Conservation (phyloP, 2,888 invertebrate genomes). For the Microdon myrmicae region DNA sequence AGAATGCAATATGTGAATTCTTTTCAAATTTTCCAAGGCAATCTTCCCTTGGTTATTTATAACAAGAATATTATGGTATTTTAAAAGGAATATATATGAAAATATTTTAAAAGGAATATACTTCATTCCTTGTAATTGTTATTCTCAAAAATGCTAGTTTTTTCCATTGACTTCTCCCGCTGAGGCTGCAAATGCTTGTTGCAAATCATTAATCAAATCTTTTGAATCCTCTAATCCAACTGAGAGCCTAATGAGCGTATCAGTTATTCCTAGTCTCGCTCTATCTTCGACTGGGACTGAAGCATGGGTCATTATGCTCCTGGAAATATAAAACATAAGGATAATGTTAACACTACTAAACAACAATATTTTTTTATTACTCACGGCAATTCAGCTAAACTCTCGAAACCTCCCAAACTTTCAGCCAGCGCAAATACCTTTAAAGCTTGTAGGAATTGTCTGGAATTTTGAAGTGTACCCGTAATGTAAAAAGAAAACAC, state of each 20-base stretch:
- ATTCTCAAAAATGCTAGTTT: neutral
- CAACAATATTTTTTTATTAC: constrained; percentile 62
- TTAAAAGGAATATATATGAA: too few species aligned
- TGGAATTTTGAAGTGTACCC: constrained; percentile 78
- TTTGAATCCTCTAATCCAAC: constrained; percentile 89
- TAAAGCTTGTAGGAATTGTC: constrained; percentile 77
- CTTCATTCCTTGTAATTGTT: too few species aligned
- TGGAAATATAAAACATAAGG: constrained; percentile 61
- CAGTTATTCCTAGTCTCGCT: constrained; percentile 79
- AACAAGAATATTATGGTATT: too few species aligned
- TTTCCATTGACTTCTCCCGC: neutral
- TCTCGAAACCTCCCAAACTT: constrained; percentile 95
- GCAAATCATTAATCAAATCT: constrained; percentile 86
- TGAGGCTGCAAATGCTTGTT: constrained; percentile 76
- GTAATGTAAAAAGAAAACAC: constrained; percentile 90
- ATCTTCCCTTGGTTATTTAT: too few species aligned
- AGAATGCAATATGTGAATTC: too few species aligned
- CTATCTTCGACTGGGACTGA: constrained; percentile 84
- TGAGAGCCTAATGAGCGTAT: constrained; percentile 86
- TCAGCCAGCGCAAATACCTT: constrained; percentile 90
- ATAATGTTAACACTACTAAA: neutral
- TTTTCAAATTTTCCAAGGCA: too few species aligned
- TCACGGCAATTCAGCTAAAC: constrained; percentile 93
- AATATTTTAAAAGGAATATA: too few species aligned
- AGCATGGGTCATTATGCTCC: constrained; percentile 94